phyloP scores from a whole-genome alignment of 2,888 invertebrate species.

The Caenorhabditis angaria region DNA sequence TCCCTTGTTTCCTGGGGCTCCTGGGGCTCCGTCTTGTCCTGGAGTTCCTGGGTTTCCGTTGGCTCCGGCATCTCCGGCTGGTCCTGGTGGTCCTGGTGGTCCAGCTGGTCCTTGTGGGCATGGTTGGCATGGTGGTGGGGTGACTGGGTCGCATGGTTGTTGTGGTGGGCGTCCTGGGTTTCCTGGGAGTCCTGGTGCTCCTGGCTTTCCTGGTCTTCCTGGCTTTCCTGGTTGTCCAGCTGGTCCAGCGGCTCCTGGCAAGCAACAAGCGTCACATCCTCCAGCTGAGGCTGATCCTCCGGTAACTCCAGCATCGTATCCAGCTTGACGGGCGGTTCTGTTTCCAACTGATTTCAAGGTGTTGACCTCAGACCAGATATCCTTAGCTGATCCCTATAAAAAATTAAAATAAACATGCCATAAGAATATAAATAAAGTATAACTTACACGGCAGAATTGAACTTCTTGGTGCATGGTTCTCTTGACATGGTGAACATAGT shows the following conservation, averaged over 20 bases:
- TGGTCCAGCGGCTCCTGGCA: conserved; percentile 49
- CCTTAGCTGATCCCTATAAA: conserved; percentile 58
- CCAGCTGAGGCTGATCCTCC: conserved; percentile 56
- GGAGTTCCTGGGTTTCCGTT: conserved; percentile 53
- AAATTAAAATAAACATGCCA: background rate
- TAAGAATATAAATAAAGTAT: background rate
- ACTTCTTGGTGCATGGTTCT: conserved; percentile 69
- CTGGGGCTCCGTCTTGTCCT: conserved; percentile 58
- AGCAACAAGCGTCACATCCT: conserved; percentile 51
- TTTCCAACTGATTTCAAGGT: conserved; percentile 47
- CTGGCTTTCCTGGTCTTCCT: conserved; percentile 48
- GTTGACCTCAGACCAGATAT: conserved; percentile 65
- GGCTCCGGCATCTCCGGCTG: conserved; percentile 48
- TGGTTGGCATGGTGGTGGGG: conserved; percentile 51
- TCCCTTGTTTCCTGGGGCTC: conserved; percentile 66
- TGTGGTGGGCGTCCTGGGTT: conserved; percentile 52
- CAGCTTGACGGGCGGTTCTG: conserved; percentile 61
- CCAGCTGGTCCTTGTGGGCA: conserved; percentile 56
- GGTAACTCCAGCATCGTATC: conserved; percentile 38
- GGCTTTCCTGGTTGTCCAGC: conserved; percentile 53
- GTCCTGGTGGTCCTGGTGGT: conserved; percentile 46
- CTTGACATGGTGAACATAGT: conserved; percentile 69
- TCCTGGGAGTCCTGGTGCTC: conserved; percentile 54
- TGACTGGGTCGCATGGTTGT: conserved; percentile 49
- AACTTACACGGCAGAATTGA: conserved; percentile 65